A percentile compares a stretch with the other conserved stretches of the same genome.
Conservation (phyloP, 2,113 vertebrate genomes). For the Geococcyx californianus region DNA sequence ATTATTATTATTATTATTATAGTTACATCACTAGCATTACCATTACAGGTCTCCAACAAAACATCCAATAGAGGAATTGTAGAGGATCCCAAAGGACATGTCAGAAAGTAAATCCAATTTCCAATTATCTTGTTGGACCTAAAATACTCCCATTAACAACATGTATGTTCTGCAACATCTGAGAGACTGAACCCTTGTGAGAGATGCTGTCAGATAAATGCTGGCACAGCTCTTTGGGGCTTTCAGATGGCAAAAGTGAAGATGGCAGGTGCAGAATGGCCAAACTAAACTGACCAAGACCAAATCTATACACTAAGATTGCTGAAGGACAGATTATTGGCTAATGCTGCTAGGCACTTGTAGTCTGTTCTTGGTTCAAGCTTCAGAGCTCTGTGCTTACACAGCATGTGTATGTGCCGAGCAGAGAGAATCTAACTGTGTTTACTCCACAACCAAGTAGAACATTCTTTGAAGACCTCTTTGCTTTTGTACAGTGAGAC, state of each 20-base stretch:
- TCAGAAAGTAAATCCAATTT: background rate
- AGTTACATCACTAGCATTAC: background rate
- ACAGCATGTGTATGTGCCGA: fast-evolving
- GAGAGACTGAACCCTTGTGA: background rate
- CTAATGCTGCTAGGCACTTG: background rate
- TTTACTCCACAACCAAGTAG: background rate
- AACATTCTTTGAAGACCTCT: background rate
- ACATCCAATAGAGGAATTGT: background rate
- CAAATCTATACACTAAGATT: background rate
- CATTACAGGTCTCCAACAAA: background rate
- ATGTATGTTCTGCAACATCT: background rate
- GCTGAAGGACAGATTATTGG: background rate
- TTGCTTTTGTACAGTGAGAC: background rate
- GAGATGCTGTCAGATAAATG: background rate
- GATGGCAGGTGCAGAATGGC: background rate
- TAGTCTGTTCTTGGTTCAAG: background rate
- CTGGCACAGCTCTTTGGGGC: background rate
- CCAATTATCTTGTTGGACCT: background rate
- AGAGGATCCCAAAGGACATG: background rate
- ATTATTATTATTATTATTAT: background rate
- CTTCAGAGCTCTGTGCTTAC: background rate
- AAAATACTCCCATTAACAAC: background rate
- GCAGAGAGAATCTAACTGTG: background rate
- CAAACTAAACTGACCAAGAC: background rate
- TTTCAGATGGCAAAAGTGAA: background rate